Conservation (phyloP, 2,888 invertebrate species). For the Operophtera brumata region DNA sequence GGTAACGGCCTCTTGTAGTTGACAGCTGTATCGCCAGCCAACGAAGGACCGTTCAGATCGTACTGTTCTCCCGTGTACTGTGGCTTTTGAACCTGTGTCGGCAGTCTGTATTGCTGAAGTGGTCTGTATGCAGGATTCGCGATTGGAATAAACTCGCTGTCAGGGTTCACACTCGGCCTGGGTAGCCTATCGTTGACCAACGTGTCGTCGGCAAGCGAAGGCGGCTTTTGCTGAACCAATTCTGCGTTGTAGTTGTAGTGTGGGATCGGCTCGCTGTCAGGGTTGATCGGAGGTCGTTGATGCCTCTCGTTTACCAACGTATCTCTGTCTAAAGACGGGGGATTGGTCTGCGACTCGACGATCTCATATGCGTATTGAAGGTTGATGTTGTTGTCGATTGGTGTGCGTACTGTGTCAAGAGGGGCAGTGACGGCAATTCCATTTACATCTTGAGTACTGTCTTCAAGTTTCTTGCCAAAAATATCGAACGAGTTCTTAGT, state of each 20-base stretch:
- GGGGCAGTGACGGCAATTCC: slow-evolving; percentile 73
- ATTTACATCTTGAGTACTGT: slow-evolving; percentile 70
- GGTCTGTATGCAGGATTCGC: slow-evolving; percentile 68
- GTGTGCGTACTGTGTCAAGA: slow-evolving; percentile 68
- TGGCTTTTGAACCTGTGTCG: slow-evolving; percentile 58
- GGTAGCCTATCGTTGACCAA: slow-evolving; percentile 86
- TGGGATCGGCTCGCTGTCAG: slow-evolving; percentile 82
- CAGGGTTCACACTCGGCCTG: slow-evolving; percentile 84
- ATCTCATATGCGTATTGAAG: slow-evolving; percentile 78
- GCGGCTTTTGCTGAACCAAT: slow-evolving; percentile 60
- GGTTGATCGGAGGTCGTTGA: slow-evolving; percentile 84
- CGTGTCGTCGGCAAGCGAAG: slow-evolving; percentile 83
- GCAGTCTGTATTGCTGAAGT: slow-evolving; percentile 57
- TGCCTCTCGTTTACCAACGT: slow-evolving; percentile 86
- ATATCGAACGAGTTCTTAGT: slow-evolving; percentile 88
- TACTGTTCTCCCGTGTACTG: slow-evolving; percentile 67
- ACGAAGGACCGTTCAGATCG: slow-evolving; percentile 66
- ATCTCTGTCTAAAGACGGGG: slow-evolving; percentile 82
- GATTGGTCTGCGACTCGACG: slow-evolving; percentile 59
- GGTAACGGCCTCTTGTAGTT: slow-evolving; percentile 82
- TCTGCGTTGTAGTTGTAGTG: slow-evolving; percentile 55
- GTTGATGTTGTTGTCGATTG: slow-evolving; percentile 77
- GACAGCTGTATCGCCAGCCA: slow-evolving; percentile 75
- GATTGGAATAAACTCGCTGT: slow-evolving; percentile 83
- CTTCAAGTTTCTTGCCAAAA: slow-evolving; percentile 85